Conservation (phyloP, 2,797 vertebrate species). For the Acanthis flammea region DNA sequence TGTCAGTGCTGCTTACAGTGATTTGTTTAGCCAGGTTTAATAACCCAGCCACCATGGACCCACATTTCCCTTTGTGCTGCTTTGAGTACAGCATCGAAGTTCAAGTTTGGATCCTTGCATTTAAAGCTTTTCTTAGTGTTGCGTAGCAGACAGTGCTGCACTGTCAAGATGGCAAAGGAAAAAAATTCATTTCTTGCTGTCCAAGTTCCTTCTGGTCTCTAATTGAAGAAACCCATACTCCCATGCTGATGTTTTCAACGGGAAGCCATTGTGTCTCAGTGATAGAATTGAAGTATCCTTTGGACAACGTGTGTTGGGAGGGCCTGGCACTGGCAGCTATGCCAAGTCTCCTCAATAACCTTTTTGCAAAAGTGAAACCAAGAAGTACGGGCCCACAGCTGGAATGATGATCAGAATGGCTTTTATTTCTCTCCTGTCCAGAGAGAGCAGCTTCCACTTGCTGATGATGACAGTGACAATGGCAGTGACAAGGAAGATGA, state of each 20-base stretch:
- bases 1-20: not conserved
- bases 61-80: not conserved
- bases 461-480: slow-evolving; percentile 79
- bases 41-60: not conserved
- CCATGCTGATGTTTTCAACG: not conserved
- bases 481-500: slow-evolving; percentile 91
- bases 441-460: slow-evolving; percentile 82
- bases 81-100: not conserved
- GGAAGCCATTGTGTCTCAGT: fast-evolving
- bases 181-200: not conserved
- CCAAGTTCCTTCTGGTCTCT: not conserved
- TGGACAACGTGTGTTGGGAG: not conserved
- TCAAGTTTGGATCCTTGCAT: not conserved
- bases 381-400: not conserved
- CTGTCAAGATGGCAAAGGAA: not conserved
- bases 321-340: not conserved
- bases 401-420: not conserved
- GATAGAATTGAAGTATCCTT: not conserved
- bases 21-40: not conserved
- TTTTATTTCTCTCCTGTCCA: slow-evolving; percentile 46
- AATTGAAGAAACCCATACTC: not conserved
- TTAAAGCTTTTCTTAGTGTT: not conserved
- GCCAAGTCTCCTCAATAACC: not conserved
- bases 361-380: not conserved
- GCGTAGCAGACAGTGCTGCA: not conserved